Evolutionary conservation across 2,797 vertebrate genomes (phyloP).

Genomic region (Bradypus variegatus): DNA sequence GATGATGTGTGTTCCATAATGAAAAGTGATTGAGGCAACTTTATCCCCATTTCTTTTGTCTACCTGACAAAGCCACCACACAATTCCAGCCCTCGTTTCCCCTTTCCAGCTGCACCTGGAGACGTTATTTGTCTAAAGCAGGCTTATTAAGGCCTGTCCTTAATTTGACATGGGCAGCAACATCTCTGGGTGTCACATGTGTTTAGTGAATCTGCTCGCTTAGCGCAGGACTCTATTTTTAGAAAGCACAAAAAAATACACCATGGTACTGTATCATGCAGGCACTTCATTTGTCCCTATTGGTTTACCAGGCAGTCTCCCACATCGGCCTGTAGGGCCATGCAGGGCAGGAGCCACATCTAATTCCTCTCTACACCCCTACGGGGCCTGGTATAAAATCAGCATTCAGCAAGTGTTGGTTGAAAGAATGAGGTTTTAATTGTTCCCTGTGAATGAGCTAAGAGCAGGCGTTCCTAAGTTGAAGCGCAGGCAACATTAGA

Average conservation of each 20-base stretch:
- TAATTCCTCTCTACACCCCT: not conserved
- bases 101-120: conserved; percentile 38
- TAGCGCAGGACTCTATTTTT: conserved; percentile 53
- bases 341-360: not conserved
- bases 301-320: conserved; percentile 33
- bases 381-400: conserved; percentile 36
- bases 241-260: conserved; percentile 37
- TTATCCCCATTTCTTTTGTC: not conserved
- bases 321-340: not conserved
- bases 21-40: not conserved
- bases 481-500: not conserved
- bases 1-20: not conserved
- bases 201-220: conserved; percentile 9
- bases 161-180: conserved; percentile 14
- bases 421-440: conserved; percentile 23
- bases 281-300: conserved; percentile 22
- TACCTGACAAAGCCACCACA: not conserved
- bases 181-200: conserved; percentile 37
- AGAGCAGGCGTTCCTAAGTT: conserved; percentile 33
- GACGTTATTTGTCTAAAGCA: conserved; percentile 29
- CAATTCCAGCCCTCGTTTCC: not conserved
- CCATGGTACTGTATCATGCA: not conserved
- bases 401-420: conserved; percentile 26
- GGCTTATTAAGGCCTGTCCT: conserved; percentile 23
- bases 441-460: not conserved